phyloP scores from a whole-genome alignment of 2,113 vertebrate species.

The Pelodiscus sinensis region DNA sequence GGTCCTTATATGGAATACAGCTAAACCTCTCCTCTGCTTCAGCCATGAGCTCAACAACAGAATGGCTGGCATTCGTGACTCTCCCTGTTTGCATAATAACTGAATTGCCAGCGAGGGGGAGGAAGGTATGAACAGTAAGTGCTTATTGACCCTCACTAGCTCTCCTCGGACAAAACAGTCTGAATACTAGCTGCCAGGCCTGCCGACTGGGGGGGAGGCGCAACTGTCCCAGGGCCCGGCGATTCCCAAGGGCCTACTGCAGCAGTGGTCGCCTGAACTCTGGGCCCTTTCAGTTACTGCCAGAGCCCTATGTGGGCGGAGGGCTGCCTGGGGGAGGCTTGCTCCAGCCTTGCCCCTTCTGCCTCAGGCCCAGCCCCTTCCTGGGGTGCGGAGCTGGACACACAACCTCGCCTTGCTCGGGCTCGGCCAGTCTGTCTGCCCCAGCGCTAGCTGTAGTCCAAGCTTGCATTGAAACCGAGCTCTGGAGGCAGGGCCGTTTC shows the following conservation, averaged over 20 bases:
- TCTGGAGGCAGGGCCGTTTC: neutral
- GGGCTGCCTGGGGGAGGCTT: no score
- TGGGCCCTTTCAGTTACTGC: no score
- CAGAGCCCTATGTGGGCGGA: no score
- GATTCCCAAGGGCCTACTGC: no score
- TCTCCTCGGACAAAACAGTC: neutral
- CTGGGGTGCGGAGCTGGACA: no score
- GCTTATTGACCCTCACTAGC: neutral
- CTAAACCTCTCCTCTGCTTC: neutral
- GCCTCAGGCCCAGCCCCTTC: no score
- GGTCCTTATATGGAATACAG: neutral
- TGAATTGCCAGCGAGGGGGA: neutral
- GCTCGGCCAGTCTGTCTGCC: no score
- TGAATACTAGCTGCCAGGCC: neutral
- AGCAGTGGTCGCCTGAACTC: no score
- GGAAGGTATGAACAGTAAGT: neutral
- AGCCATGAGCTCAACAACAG: neutral
- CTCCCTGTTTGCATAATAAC: neutral
- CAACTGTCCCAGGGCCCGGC: no score
- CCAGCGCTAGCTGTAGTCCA: neutral
- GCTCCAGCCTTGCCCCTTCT: no score
- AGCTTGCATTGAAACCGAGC: neutral
- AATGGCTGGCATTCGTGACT: neutral
- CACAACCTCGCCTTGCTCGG: no score
- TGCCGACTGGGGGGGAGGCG: no score